Evolutionary conservation across 1,140 invertebrate species (phyloP), one percentile per base, ranked within the genome.

Genomic region (Cydia strobilella): DNA sequence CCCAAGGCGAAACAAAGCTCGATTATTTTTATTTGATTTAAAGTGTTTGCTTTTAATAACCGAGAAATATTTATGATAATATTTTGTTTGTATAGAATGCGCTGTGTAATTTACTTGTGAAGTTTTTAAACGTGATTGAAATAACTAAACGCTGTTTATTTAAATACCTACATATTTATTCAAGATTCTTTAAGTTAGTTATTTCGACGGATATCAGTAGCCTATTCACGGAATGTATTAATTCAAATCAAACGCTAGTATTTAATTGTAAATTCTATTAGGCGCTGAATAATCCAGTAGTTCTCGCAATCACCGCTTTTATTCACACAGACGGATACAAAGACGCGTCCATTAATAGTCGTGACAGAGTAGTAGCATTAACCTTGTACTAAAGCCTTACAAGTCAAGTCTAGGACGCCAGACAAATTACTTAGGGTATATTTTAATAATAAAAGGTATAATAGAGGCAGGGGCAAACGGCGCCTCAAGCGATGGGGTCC

Each of bases 21-120:
- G 84, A 87, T 87, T 87, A 87, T 84, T 84, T 80, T 76, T 59
- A 79, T 82, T 80, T 87, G 84, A 87, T 87, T 87, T 87, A 87
- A 86, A 82, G 80, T 87, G 84, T 87, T 86, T 84, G 80, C 80
- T 82, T 84, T 86, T 87, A 87, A 85, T 86, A 87, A 80, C 80
- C 73, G 77, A 72, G 76, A 81, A 80, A 74, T 75, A 75, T 82
- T 3, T 27, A 82, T 69, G 65, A 39, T 69, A 69, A 69, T 69
- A 69, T 69, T 81, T 84, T 80, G 80, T 83, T 82, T 77, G 79
- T 80, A 81, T 83, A 78, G 80, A 77, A 80, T 74, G 80, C 59
- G 73, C 63, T 78, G 74, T 72, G 23, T 69, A 35, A 69, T 35
- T 69, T 69, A 18, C n/a, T 42, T 5, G 7, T 31, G 65, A 18